phyloP scores from a whole-genome alignment of 2,888 invertebrate genomes.

The Acrobasis repandana region DNA sequence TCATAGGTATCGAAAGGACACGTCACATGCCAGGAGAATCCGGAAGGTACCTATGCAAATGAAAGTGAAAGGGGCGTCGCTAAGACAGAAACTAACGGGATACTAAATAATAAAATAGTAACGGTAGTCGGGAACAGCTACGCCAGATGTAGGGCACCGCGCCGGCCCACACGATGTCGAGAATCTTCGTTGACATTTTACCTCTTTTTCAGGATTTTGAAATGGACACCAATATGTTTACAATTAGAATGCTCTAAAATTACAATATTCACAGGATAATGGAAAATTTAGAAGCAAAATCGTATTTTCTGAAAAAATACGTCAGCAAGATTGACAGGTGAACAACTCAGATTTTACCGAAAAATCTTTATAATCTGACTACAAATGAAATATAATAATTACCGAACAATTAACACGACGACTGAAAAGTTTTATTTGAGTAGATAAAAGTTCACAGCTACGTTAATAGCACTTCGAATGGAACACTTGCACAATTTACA shows the following conservation, averaged over 20 bases:
- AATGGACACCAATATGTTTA: constrained; percentile 17
- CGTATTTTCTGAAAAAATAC: constrained; percentile 2
- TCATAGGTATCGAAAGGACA: constrained; percentile 48
- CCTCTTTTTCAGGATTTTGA: constrained; percentile 22
- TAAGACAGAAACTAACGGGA: constrained; percentile 45
- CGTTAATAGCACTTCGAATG: constrained; percentile 59
- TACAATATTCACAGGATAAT: not conserved
- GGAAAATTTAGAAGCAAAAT: not conserved
- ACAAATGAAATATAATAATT: constrained; percentile 40
- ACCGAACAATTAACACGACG: constrained; percentile 44
- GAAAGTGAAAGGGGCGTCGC: constrained; percentile 48
- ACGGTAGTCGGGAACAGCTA: constrained; percentile 46
- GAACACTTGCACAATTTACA: constrained; percentile 55
- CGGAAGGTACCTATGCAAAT: constrained; percentile 25
- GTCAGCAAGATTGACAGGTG: constrained; percentile 12
- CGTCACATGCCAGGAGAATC: constrained; percentile 49
- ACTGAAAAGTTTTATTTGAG: constrained; percentile 39
- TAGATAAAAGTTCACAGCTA: constrained; percentile 55
- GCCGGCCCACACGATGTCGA: constrained; percentile 60
- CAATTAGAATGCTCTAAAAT: constrained; percentile 2
- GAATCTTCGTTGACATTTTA: constrained; percentile 59
- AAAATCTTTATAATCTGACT: constrained; percentile 32
- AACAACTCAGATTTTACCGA: constrained; percentile 1
- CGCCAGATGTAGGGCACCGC: constrained; percentile 54
- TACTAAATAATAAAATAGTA: constrained; percentile 36